phyloP scores from a whole-genome alignment of 1,140 invertebrate species.

The Musca domestica region DNA sequence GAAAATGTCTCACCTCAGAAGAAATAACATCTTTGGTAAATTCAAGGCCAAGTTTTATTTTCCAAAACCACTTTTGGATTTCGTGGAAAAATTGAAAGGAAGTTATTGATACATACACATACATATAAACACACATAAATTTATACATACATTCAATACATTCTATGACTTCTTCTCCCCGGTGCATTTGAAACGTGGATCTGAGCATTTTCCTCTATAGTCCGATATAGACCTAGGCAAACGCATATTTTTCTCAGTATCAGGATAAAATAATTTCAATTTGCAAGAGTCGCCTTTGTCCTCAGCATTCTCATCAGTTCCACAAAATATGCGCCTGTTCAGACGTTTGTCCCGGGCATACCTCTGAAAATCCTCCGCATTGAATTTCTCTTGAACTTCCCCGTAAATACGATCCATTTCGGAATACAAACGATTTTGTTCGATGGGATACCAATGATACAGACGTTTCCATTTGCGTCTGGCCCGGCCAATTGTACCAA shows the following conservation, averaged over 20 bases:
- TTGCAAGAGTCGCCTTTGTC: background rate
- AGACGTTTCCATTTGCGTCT: slow-evolving; percentile 7
- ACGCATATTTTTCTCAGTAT: background rate
- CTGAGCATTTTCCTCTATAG: background rate
- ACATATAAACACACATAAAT: too few species aligned
- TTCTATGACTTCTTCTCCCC: too few species aligned
- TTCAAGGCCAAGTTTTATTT: too few species aligned
- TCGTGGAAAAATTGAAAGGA: too few species aligned
- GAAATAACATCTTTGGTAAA: too few species aligned
- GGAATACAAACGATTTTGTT: slow-evolving; percentile 6
- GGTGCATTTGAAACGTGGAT: too few species aligned
- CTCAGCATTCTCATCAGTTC: too few species aligned
- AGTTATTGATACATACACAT: too few species aligned
- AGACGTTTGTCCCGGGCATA: background rate
- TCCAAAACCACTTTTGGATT: too few species aligned
- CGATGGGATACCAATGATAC: slow-evolving; percentile 1
- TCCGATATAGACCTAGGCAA: background rate
- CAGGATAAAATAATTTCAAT: background rate
- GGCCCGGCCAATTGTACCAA: background rate
- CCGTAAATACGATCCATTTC: slow-evolving; percentile 10
- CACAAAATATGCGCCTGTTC: background rate
- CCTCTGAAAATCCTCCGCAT: background rate
- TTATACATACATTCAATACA: too few species aligned
- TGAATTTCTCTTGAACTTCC: background rate
- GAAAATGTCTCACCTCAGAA: too few species aligned